Evolutionary conservation across 2,113 vertebrate genomes (phyloP), one percentile per base, ranked within the genome.

Genomic region (Stomatorhinus ivindoensis): DNA sequence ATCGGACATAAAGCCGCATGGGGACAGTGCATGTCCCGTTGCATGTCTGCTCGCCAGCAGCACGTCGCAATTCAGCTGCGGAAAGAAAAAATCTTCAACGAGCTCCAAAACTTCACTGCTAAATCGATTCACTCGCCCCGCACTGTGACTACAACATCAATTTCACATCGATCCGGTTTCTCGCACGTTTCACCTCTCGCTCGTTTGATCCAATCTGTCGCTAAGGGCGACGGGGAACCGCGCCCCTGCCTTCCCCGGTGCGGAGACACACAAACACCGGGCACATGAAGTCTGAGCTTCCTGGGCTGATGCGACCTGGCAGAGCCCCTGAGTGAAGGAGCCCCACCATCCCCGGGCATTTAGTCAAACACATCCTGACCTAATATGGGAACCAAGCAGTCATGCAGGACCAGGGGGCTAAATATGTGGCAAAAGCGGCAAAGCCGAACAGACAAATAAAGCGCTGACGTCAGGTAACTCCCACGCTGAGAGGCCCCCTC

Each of bases 71-170:
- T 88, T 91, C 88, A 88, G 65, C 53, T 48, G 87, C 61, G 61
- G n/a, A 3, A 53, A 55, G 24, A 35, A 88, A 50, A 27, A 58
- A 89, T 82, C n/a, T n/a, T n/a, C 88, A 86, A 92, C 88, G 65
- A 80, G 51, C 35, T 17, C 10, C 31, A 53, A 87, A 88, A 85
- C 44, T 76, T 35, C 44, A 15, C 46, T 46, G 88, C 89, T 27
- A 89, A 90, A 91, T 91, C 91, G 83, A 89, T 90, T 69, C 3
- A 27, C 46, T 87, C 27, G 89, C 58, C 46, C 61, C 17, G n/a
- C 65, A 89, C 50, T 87, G 58, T 90, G 90, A 76, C 90, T 73
- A 51, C 82, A 73, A 27, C 31, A 86, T 50, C 21, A 83, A 91
- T 84, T 83, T 51, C 46, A 58, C 42, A 90, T 89, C 48, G 89